phyloP scores from a whole-genome alignment of 2,797 vertebrate species.

The Yasuhikotakia modesta region DNA sequence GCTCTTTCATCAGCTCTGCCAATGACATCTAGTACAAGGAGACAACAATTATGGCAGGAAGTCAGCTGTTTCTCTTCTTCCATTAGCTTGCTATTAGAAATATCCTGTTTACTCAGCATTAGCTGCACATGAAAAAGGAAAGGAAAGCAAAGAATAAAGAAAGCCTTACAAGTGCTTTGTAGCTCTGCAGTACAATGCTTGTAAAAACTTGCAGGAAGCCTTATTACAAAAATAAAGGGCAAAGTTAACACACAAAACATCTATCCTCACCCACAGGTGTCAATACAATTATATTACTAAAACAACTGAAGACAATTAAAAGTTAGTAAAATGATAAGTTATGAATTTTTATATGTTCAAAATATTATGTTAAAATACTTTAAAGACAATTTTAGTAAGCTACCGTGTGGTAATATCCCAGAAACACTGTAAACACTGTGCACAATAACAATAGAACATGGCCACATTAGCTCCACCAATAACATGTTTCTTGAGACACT shows the following conservation, averaged over 20 bases:
- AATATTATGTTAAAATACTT: neutral
- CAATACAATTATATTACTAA: neutral
- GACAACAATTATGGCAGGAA: constrained; percentile 71
- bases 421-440: too few relatives aligned
- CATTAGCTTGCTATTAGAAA: constrained; percentile 75
- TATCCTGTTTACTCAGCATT: constrained; percentile 76
- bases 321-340: neutral
- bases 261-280: neutral
- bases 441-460: neutral
- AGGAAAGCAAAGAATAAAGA: constrained; percentile 18
- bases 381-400: too few relatives aligned
- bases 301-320: neutral
- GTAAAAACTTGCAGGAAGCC: constrained; percentile 9
- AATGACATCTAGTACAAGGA: constrained; percentile 75
- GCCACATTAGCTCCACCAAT: neutral
- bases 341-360: neutral
- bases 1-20: constrained; percentile 71
- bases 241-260: neutral
- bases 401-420: too few relatives aligned
- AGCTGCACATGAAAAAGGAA: constrained; percentile 37
- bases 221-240: constrained; percentile 1
- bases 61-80: constrained; percentile 71
- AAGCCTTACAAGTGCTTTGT: constrained; percentile 33
- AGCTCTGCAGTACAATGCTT: constrained; percentile 20
- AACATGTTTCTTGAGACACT: too few relatives aligned